phyloP scores from a whole-genome alignment of 2,888 invertebrate species.

The Cremastobaeus sp. region DNA sequence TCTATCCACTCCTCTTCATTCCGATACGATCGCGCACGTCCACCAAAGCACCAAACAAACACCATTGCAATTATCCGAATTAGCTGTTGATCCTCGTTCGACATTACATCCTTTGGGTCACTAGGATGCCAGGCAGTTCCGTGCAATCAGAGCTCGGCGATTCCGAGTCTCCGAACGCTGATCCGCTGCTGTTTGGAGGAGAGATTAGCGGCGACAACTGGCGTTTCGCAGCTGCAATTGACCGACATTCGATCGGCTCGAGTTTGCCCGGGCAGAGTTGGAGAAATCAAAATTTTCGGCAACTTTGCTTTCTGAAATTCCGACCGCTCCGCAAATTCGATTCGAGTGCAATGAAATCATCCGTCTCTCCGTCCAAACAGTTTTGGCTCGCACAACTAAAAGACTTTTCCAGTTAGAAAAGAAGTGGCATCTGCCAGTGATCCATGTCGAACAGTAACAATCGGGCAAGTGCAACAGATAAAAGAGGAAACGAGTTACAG shows the following conservation, averaged over 20 bases:
- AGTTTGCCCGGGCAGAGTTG: no score
- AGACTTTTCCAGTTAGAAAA: conserved; percentile 20
- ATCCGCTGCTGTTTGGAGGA: background rate
- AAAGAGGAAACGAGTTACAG: conserved; percentile 52
- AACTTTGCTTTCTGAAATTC: no score
- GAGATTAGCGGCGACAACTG: no score
- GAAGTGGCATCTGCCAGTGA: conserved; percentile 46
- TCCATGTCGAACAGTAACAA: conserved; percentile 54
- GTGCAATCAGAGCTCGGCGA: no score
- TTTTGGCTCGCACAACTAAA: conserved; percentile 3
- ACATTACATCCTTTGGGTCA: conserved; percentile 28
- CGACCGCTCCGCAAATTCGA: no score
- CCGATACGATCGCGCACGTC: conserved; percentile 61
- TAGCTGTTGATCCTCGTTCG: conserved; percentile 26
- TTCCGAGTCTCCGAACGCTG: no score
- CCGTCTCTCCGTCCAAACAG: conserved; percentile 12
- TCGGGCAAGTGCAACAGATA: conserved; percentile 55
- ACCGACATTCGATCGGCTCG: no score
- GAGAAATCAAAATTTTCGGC: no score
- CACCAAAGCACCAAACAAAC: conserved; percentile 59
- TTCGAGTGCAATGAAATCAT: conserved; percentile 1
- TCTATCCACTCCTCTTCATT: conserved; percentile 60
- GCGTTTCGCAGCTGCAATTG: no score
- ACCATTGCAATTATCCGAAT: conserved; percentile 55
- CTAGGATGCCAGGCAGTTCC: conserved; percentile 5